A percentile compares a stretch with the other conserved stretches of the same genome.
These are phyloP conservation scores for Oxygymnocypris stewartii DNA, from an alignment of 2,113 vertebrate genomes.

Conservation along the genomic window DNA sequence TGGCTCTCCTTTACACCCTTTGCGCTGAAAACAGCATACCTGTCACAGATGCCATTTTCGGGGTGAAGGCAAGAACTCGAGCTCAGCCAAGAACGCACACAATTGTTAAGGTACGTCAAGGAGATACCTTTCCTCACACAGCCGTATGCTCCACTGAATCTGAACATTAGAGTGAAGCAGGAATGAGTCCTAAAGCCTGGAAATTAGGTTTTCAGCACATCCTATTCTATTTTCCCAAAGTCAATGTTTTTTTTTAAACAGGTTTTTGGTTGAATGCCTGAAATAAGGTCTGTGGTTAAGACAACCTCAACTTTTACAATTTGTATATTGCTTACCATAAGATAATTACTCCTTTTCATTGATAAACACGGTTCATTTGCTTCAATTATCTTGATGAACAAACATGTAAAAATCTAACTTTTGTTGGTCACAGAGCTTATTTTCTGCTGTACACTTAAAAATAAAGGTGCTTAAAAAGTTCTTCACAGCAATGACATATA, in stretches of 20 bases:
- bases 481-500: no score
- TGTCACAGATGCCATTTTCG: conserved; percentile 76
- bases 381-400: no score
- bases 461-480: no score
- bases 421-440: neutral
- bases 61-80: conserved; percentile 71
- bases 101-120: conserved; percentile 65
- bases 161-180: neutral
- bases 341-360: no score
- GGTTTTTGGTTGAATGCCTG: no score
- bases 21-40: conserved; percentile 79
- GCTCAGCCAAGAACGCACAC: conserved; percentile 74
- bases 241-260: neutral
- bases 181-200: neutral
- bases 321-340: no score
- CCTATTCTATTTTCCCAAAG: neutral
- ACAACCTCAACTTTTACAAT: neutral
- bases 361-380: no score
- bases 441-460: neutral
- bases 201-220: neutral
- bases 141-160: neutral
- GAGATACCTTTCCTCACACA: neutral
- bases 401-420: no score
- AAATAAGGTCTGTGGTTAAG: neutral
- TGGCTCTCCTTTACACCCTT: conserved; percentile 76